phyloP scores from a whole-genome alignment of 2,113 vertebrate species.

The Callipepla squamata region DNA sequence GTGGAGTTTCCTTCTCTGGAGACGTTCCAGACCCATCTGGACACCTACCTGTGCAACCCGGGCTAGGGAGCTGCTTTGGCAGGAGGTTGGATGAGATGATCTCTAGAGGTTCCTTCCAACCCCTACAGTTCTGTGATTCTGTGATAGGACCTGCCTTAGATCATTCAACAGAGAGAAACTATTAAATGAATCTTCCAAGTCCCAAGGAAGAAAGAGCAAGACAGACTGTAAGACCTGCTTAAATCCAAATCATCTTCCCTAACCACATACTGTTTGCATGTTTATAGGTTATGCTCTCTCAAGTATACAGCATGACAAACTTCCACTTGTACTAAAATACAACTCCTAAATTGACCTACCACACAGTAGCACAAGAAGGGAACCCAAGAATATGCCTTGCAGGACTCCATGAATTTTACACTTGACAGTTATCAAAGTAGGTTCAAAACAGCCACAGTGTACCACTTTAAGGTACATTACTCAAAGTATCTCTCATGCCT shows the following conservation, averaged over 20 bases:
- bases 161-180: background rate
- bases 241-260: background rate
- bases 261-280: accelerated
- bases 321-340: background rate
- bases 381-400: background rate
- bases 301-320: background rate
- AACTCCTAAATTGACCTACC: background rate
- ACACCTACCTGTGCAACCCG: no score
- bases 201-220: background rate
- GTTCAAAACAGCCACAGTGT: background rate
- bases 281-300: background rate
- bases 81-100: no score
- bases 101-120: no score
- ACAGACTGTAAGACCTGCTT: background rate
- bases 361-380: background rate
- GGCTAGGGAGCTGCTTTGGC: no score
- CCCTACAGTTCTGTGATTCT: no score
- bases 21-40: no score
- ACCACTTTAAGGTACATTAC: background rate
- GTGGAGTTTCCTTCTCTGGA: no score
- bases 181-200: background rate
- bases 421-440: background rate
- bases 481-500: background rate
- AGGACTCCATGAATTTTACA: background rate
- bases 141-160: background rate